A percentile compares a stretch with the other conserved stretches of the same genome.
phyloP scores from a whole-genome alignment of 2,113 vertebrate genomes.

The Etheostoma cragini region DNA sequence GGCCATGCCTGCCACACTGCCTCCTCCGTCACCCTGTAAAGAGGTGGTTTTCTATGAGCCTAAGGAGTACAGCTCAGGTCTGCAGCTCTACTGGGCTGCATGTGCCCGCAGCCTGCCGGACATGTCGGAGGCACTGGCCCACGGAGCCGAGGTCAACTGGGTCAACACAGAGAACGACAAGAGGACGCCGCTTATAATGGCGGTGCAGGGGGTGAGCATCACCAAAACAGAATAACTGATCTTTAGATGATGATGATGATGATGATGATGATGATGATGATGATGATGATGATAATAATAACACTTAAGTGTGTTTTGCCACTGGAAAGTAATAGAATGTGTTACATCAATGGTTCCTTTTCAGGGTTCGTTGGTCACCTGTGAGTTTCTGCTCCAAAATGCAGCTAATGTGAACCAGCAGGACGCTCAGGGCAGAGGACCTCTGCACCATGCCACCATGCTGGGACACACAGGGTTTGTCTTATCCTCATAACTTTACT shows the following conservation, averaged over 20 bases:
- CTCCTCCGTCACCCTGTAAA: constrained; percentile 79
- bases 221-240: no score
- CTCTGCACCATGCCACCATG: constrained; percentile 96
- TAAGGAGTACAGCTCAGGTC: constrained; percentile 86
- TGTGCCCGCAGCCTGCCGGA: constrained; percentile 91
- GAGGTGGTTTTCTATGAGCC: constrained; percentile 86
- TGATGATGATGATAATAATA: not conserved
- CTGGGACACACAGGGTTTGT: constrained; percentile 95
- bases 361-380: constrained; percentile 95
- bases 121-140: constrained; percentile 96
- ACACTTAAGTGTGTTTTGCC: not conserved
- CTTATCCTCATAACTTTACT: not conserved
- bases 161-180: constrained; percentile 90
- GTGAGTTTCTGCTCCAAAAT: constrained; percentile 98
- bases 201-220: constrained; percentile 92
- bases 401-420: constrained; percentile 95
- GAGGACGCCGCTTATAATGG: constrained; percentile 95
- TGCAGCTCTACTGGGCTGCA: constrained; percentile 92
- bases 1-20: constrained; percentile 72
- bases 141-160: constrained; percentile 97
- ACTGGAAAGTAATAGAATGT: not conserved
- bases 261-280: no score
- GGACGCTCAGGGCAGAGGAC: constrained; percentile 91
- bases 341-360: constrained; percentile 2
- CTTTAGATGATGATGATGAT: no score